phyloP scores from a whole-genome alignment of 2,888 invertebrate species.

The Machimus rusticus region DNA sequence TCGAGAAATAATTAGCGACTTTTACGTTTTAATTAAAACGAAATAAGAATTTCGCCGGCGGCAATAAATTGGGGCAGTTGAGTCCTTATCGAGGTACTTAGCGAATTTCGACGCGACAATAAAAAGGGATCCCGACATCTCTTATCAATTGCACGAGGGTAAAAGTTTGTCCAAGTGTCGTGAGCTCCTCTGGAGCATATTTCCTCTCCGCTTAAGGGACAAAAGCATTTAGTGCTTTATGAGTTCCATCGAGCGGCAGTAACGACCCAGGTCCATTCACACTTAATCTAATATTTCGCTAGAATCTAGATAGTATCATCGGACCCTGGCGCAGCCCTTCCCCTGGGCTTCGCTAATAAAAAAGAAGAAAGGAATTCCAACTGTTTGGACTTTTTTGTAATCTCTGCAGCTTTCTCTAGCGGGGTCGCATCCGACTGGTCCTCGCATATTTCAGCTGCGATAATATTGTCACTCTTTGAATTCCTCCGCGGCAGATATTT shows the following conservation, averaged over 20 bases:
- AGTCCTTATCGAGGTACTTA: slow-evolving; percentile 47
- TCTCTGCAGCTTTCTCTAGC: neutral
- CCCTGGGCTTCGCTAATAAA: neutral
- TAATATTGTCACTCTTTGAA: slow-evolving; percentile 15
- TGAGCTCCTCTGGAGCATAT: slow-evolving; percentile 43
- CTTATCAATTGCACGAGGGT: slow-evolving; percentile 42
- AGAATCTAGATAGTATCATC: slow-evolving; percentile 38
- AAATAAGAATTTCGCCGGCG: slow-evolving; percentile 46
- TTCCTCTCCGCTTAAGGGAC: slow-evolving; percentile 32
- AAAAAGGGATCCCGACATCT: slow-evolving; percentile 46
- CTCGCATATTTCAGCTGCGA: neutral
- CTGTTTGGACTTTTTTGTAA: slow-evolving; percentile 25
- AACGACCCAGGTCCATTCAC: slow-evolving; percentile 41
- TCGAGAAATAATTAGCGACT: slow-evolving; percentile 56
- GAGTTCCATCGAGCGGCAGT: slow-evolving; percentile 10
- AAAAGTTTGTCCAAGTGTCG: slow-evolving; percentile 26
- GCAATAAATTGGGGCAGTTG: slow-evolving; percentile 48
- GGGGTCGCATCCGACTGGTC: neutral
- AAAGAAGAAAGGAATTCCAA: slow-evolving; percentile 17
- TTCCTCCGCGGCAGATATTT: slow-evolving; percentile 8
- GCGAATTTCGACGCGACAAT: slow-evolving; percentile 48
- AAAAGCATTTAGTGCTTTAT: slow-evolving; percentile 21
- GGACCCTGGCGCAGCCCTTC: slow-evolving; percentile 26
- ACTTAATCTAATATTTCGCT: slow-evolving; percentile 48
- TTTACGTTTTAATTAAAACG: slow-evolving; percentile 56